Evolutionary conservation across 2,797 vertebrate genomes (phyloP).

Genomic region (Rallus crepitans): DNA sequence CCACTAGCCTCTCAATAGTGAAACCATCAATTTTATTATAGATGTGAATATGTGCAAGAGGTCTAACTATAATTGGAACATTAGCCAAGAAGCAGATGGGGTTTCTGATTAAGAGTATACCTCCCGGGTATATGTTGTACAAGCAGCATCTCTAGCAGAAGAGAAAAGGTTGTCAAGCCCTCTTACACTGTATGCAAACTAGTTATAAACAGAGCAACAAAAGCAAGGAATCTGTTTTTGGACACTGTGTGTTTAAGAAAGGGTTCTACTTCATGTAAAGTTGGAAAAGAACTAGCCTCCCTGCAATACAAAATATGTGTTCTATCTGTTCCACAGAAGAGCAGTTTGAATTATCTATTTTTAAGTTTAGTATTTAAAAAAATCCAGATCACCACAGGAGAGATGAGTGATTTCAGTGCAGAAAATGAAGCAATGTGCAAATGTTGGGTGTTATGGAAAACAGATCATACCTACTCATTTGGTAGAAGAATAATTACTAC

Average conservation of each 20-base stretch:
- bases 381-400: not conserved
- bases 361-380: not conserved
- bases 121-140: slow-evolving; percentile 39
- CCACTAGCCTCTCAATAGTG: not conserved
- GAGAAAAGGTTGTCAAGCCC: not conserved
- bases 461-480: not conserved
- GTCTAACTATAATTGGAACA: slow-evolving; percentile 18
- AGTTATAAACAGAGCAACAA: not conserved
- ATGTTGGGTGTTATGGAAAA: not conserved
- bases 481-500: not conserved
- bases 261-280: not conserved
- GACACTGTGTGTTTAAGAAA: not conserved
- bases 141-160: slow-evolving; percentile 21
- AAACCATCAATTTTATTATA: slow-evolving; percentile 45
- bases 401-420: not conserved
- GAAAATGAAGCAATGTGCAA: not conserved
- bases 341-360: not conserved
- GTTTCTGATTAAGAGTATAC: slow-evolving; percentile 32
- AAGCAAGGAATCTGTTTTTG: not conserved
- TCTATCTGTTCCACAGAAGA: not conserved
- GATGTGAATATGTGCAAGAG: slow-evolving; percentile 24
- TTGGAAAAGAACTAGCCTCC: not conserved
- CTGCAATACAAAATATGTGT: not conserved
- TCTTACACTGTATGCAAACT: not conserved
- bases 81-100: slow-evolving; percentile 65